Conservation (phyloP, 64 coral and sea anemone species). For the Hydrozoanthus tunicans region DNA sequence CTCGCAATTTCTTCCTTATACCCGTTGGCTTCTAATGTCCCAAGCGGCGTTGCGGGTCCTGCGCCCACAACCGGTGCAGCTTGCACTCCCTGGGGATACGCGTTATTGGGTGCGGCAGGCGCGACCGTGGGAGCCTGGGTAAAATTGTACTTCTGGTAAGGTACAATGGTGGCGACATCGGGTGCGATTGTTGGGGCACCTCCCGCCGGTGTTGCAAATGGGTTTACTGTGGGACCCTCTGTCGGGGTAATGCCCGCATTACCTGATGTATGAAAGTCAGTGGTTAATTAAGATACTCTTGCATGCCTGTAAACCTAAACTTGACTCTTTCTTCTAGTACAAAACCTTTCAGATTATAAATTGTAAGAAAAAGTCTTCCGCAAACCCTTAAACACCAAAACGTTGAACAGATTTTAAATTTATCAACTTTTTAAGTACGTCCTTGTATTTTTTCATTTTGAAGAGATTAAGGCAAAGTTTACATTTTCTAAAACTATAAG, state of each 20-base stretch:
- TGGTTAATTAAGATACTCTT: background rate
- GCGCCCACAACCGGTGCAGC: slow-evolving; percentile 30
- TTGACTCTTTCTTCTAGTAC: too few relatives aligned
- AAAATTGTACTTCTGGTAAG: slow-evolving; percentile 54
- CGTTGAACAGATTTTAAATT: too few relatives aligned
- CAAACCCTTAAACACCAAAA: too few relatives aligned
- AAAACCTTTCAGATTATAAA: too few relatives aligned
- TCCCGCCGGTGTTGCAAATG: slow-evolving; percentile 28
- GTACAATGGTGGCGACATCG: slow-evolving; percentile 29
- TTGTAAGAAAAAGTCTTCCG: too few relatives aligned
- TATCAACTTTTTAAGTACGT: too few relatives aligned
- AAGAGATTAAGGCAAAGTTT: too few relatives aligned
- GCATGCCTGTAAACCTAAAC: background rate
- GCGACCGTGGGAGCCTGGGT: slow-evolving; percentile 27
- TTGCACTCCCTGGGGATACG: background rate
- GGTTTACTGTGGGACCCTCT: slow-evolving; percentile 20
- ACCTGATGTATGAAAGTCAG: slow-evolving; percentile 16
- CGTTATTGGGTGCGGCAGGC: background rate
- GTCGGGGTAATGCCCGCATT: slow-evolving; percentile 56
- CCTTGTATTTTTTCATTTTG: too few relatives aligned
- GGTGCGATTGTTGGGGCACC: slow-evolving; percentile 19
- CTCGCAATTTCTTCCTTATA: slow-evolving; percentile 38
- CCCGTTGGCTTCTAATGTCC: slow-evolving; percentile 20
- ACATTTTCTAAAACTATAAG: too few relatives aligned
- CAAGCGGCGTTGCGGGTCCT: slow-evolving; percentile 31